Evolutionary conservation across 92 coral and sea anemone species (phyloP).

Genomic region (Paragorgia papillata): DNA sequence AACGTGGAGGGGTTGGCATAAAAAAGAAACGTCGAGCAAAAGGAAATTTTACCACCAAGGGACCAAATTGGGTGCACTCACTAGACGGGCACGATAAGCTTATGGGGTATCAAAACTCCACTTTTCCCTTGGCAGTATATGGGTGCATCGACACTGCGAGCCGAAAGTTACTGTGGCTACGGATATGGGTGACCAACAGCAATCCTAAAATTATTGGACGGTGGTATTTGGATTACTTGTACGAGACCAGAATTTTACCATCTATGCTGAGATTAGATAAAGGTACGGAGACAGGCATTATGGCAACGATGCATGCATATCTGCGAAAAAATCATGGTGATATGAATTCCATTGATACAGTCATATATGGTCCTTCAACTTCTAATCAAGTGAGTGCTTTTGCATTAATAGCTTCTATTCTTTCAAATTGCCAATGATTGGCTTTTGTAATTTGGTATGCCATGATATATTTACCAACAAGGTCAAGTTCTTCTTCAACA

Average conservation of each 20-base stretch:
- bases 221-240: conserved; percentile 62
- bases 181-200: too few relatives aligned
- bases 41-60: too few relatives aligned
- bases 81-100: conserved; percentile 38
- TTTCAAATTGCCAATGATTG: too few relatives aligned
- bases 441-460: too few relatives aligned
- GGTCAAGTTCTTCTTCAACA: too few relatives aligned
- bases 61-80: conserved; percentile 23
- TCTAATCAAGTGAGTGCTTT: too few relatives aligned
- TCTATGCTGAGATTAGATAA: conserved; percentile 56
- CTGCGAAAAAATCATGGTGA: conserved; percentile 14
- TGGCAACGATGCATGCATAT: conserved; percentile 60
- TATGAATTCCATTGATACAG: too few relatives aligned
- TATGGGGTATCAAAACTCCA: conserved; percentile 51
- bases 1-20: too few relatives aligned
- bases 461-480: too few relatives aligned
- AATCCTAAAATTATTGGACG: conserved; percentile 8
- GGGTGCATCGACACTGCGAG: conserved; percentile 62
- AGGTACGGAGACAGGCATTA: conserved; percentile 57
- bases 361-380: too few relatives aligned
- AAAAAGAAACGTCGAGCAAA: too few relatives aligned
- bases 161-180: conserved; percentile 46
- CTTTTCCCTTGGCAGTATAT: conserved; percentile 42
- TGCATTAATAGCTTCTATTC: too few relatives aligned
- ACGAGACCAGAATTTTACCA: conserved; percentile 52